Conservation (phyloP, 2,797 vertebrate species). For the Antennarius maculatus region DNA sequence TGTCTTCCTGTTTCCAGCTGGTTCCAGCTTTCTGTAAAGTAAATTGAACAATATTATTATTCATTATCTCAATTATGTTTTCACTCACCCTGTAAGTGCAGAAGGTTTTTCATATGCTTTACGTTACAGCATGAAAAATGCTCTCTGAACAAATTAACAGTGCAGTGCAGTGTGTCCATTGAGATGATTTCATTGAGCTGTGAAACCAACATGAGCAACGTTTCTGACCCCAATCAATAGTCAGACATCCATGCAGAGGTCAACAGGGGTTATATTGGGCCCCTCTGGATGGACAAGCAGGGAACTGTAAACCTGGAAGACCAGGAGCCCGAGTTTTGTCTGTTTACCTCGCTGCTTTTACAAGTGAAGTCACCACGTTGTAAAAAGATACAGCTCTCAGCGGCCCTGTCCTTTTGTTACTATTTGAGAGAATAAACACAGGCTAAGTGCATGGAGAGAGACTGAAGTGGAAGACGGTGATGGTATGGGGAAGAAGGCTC, state of each 20-base stretch:
- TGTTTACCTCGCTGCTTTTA: conserved; percentile 75
- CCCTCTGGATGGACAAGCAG: conserved; percentile 58
- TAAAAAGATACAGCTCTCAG: conserved; percentile 79
- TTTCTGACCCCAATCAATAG: conserved; percentile 68
- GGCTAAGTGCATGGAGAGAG: conserved; percentile 54
- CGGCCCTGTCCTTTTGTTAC: conserved; percentile 72
- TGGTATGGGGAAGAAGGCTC: conserved; percentile 35
- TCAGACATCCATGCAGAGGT: conserved; percentile 58
- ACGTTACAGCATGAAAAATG: conserved; percentile 33
- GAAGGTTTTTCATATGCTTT: conserved; percentile 56
- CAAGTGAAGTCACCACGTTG: conserved; percentile 79
- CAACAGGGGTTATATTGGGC: conserved; percentile 51
- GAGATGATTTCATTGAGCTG: conserved; percentile 66
- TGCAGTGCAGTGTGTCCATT: conserved; percentile 46
- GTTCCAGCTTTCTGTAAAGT: conserved; percentile 47
- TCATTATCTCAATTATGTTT: conserved; percentile 60
- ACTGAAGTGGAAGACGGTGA: conserved; percentile 36
- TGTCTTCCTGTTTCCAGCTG: conserved; percentile 45
- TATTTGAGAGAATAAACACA: conserved; percentile 74
- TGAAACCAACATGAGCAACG: conserved; percentile 71
- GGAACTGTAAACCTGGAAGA: conserved; percentile 74
- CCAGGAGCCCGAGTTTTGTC: conserved; percentile 65
- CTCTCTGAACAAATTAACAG: conserved; percentile 55
- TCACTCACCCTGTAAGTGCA: conserved; percentile 52
- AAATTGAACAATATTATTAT: conserved; percentile 56